Conservation (phyloP, 2,888 invertebrate genomes). For the Rhabditoides inermis region DNA sequence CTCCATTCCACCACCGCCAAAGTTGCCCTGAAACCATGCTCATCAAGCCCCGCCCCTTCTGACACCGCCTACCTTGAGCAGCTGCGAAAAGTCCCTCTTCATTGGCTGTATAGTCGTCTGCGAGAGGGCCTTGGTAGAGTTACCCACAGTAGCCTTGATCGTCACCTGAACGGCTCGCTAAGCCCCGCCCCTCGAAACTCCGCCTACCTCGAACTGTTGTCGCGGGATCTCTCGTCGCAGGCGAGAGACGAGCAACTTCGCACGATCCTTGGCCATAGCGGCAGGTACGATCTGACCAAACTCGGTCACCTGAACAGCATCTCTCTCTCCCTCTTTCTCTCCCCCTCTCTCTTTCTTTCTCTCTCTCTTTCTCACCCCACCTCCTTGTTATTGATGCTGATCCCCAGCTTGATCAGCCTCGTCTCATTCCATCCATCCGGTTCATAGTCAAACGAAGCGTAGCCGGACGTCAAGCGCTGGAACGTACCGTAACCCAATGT, state of each 20-base stretch:
- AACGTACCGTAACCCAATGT: slow-evolving; percentile 52
- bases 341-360: background rate
- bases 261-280: slow-evolving; percentile 32
- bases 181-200: background rate
- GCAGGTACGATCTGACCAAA: slow-evolving; percentile 44
- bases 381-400: slow-evolving; percentile 64
- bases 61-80: slow-evolving; percentile 27
- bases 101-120: slow-evolving; percentile 37
- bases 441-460: slow-evolving; percentile 86
- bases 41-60: no score
- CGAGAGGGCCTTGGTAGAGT: slow-evolving; percentile 38
- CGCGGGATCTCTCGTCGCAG: slow-evolving; percentile 44
- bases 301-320: slow-evolving; percentile 21
- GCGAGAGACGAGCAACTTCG: slow-evolving; percentile 35
- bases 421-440: slow-evolving; percentile 72
- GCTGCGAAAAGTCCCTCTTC: slow-evolving; percentile 43
- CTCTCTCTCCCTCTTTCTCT: background rate
- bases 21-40: no score
- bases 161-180: slow-evolving; percentile 7
- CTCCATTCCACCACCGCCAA: slow-evolving; percentile 43
- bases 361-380: slow-evolving; percentile 1
- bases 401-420: slow-evolving; percentile 71
- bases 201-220: slow-evolving; percentile 41
- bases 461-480: slow-evolving; percentile 82
- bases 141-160: slow-evolving; percentile 28